A percentile compares a stretch with the other conserved stretches of the same genome.
These are phyloP conservation scores for Probaryconus sp. DNA, from an alignment of 1,140 invertebrate genomes.

Conservation along the genomic window DNA sequence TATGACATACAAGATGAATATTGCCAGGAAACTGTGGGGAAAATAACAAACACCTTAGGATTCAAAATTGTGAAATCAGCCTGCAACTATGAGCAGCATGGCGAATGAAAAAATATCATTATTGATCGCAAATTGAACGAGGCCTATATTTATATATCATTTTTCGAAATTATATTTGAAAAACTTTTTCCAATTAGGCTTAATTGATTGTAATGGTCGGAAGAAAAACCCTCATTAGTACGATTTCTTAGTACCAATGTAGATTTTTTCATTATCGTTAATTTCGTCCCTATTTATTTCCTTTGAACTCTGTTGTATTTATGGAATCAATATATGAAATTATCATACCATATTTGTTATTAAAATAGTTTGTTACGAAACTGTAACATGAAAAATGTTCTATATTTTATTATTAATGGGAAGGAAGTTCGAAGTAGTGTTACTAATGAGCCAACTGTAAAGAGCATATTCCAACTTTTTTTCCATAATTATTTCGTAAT, in stretches of 20 bases:
- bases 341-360: too few relatives aligned
- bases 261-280: conserved; percentile 11
- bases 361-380: too few relatives aligned
- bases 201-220: conserved; percentile 50
- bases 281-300: conserved; percentile 12
- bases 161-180: conserved; percentile 56
- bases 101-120: conserved; percentile 39
- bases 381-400: too few relatives aligned
- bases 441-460: too few relatives aligned
- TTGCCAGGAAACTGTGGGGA: conserved; percentile 24
- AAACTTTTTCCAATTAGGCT: conserved; percentile 51
- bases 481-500: conserved; percentile 16
- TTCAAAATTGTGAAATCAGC: conserved; percentile 53
- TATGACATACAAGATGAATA: conserved; percentile 47
- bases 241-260: conserved; percentile 53
- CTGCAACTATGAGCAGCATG: conserved; percentile 9
- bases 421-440: too few relatives aligned
- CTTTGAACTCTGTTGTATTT: conserved; percentile 32
- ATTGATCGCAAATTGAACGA: conserved; percentile 45
- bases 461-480: too few relatives aligned
- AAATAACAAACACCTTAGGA: conserved; percentile 52
- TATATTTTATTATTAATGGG: too few relatives aligned
- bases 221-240: conserved; percentile 58
- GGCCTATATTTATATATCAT: conserved; percentile 50
- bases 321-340: too few relatives aligned